phyloP scores from a whole-genome alignment of 2,113 vertebrate species.

The Aegotheles bennettii region DNA sequence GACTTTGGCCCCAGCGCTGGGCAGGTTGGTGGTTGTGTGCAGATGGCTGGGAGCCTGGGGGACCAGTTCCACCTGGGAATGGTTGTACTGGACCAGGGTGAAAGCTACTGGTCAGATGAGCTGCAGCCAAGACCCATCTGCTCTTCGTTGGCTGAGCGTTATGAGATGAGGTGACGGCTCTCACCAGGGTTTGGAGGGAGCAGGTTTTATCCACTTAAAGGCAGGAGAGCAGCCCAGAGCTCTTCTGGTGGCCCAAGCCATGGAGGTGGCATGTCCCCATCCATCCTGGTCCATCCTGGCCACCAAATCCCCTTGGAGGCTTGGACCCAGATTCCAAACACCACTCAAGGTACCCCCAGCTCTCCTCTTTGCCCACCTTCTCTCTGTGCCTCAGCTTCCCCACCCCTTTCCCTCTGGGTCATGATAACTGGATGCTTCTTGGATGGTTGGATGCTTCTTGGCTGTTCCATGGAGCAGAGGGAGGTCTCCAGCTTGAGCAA shows the following conservation, averaged over 20 bases:
- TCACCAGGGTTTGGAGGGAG: background rate
- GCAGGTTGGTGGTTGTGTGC: background rate
- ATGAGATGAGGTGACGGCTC: background rate
- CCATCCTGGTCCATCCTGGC: background rate
- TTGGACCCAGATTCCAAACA: background rate
- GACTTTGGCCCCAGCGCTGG: background rate
- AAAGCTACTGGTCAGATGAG: background rate
- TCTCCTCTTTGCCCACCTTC: background rate
- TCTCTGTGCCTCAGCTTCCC: background rate
- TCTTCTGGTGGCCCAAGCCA: background rate
- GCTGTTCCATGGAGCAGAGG: background rate
- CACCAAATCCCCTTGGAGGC: background rate
- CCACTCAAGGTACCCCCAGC: fast-evolving
- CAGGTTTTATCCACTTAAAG: background rate
- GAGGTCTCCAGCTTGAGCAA: background rate
- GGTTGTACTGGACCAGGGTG: background rate
- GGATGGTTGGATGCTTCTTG: fast-evolving
- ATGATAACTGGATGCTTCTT: fast-evolving
- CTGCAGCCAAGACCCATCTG: background rate
- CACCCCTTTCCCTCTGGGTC: background rate
- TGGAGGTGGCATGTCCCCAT: fast-evolving
- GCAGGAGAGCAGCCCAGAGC: background rate
- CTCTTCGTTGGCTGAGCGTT: background rate
- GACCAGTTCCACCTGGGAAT: background rate
- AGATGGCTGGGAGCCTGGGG: background rate